Conservation (phyloP, 2,888 invertebrate genomes). For the Autographa gamma region DNA sequence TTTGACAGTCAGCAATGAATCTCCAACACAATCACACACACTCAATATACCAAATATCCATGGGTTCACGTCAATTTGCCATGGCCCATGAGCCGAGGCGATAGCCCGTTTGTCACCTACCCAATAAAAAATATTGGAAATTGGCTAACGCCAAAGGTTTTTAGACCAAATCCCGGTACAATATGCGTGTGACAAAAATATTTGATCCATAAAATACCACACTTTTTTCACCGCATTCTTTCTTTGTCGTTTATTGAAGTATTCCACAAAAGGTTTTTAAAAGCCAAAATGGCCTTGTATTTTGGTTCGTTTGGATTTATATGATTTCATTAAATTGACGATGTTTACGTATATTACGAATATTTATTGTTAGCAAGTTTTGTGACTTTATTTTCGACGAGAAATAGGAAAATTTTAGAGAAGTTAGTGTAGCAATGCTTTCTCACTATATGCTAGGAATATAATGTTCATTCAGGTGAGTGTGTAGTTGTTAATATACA, state of each 20-base stretch:
- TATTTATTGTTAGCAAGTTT: conserved; percentile 14
- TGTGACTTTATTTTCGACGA: conserved; percentile 31
- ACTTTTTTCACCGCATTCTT: not conserved
- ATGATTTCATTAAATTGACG: conserved; percentile 20
- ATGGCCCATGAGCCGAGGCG: too few relatives aligned
- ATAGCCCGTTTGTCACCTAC: too few relatives aligned
- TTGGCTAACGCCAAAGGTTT: not conserved
- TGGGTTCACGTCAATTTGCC: too few relatives aligned
- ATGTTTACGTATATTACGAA: too few relatives aligned
- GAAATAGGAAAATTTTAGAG: not conserved
- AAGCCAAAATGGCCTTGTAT: conserved; percentile 9
- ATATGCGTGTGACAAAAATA: not conserved
- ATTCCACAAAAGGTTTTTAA: not conserved
- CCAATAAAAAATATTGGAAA: too few relatives aligned
- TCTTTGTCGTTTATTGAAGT: conserved; percentile 1
- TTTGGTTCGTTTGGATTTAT: conserved; percentile 17
- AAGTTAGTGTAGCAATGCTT: too few relatives aligned
- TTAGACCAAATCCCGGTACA: not conserved
- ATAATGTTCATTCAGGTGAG: too few relatives aligned
- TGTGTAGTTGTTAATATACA: too few relatives aligned
- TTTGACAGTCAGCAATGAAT: too few relatives aligned
- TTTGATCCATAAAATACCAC: conserved; percentile 2
- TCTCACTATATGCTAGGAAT: too few relatives aligned
- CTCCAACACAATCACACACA: too few relatives aligned
- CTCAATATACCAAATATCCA: too few relatives aligned